Evolutionary conservation across 1,140 invertebrate species (phyloP), one percentile per base, ranked within the genome.

Genomic region (Limonius californicus): DNA sequence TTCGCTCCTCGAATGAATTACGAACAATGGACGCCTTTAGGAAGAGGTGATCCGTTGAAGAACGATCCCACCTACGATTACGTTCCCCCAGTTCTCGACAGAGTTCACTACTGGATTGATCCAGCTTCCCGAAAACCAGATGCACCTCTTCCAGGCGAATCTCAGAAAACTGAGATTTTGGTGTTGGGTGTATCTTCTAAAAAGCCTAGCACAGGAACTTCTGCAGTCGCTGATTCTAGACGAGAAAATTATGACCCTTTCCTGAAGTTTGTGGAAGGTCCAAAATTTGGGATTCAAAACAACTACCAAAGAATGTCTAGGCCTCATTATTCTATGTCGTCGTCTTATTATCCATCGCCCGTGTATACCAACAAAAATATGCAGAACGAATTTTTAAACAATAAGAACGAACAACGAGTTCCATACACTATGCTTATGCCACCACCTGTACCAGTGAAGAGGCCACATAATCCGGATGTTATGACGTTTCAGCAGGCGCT

Each of bases 1-100:
- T 85, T 88, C 65, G 84, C 85, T 0, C 87, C 87, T 0, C 78
- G 85, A 16, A 87, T 89, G 83, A 85, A 89, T 65, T 89, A 88
- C 70, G 81, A 84, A 62, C 87, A 90, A 73, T 91, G 89, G 89
- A 89, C 86, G 59, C 89, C 89, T 1, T 70, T 88, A 39, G 89
- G 88, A 6, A 83, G 86, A 32, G 88, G 88, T 1, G 88, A 90
- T 74, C 89, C 89, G 0, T 70, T 90, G 18, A 88, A 89, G 66
- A 90, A 90, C 69, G 89, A 90, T 74, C 89, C 89, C 0, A 91
- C 89, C 1, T 91, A 87, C 69, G 88, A 90, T 69, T 91, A 91
- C 70, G 87, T 89, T 16, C 89, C 89, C 1, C 89, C 89, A 1
- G 84, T 88, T 2, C 72, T 90, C 21, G 88, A 90, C 23, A 77